Evolutionary conservation across 2,797 vertebrate species (phyloP), one percentile per base, ranked within the genome.

Genomic region (Alcedo quadribrachys): DNA sequence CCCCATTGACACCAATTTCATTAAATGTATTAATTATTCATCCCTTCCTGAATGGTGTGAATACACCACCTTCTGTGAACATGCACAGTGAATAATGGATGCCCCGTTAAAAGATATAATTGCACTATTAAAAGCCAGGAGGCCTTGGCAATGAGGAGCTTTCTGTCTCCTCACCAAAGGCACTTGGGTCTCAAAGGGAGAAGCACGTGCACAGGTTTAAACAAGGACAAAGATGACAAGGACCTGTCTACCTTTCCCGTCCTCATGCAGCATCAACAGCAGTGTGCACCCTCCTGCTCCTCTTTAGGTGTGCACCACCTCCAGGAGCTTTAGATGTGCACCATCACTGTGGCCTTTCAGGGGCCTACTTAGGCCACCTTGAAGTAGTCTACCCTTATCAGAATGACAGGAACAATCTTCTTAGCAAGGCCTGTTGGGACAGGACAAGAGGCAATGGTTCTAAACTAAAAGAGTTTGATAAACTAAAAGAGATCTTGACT

Each of bases 1-100:
- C 57, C 55, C 76, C 1, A 0, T 2, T 19, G 67, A 58, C 85
- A 79, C 12, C 32, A 68, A 46, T 40, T 67, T 89, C 69, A 73
- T 90, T 76, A 87, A 81, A 51, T 4, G 55, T 25, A 73, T 88
- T 6, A 91, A 95, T 91, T 92, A 93, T 94, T 93, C 51, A 94
- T 81, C 27, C 30, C 37, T 53, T 51, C 45, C 70, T 51, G 82
- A 54, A 91, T 0, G 3, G 53, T 30, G 15, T 5, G 12, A 81
- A 40, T 28, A 53, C 18, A 46, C 42, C 6, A 18, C 70, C 74
- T 89, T 80, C 80, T 4, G 3, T 15, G 60, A 90, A 55, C 40
- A 20, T 1, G 0, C 0, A 0, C 24, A 12, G 46, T 94, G 76
- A 95, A 95, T 93, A 93, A 95, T 84, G 30, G n/a, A 91, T 90